Evolutionary conservation across 2,888 invertebrate species (phyloP).

Genomic region (Athetis lepigone): DNA sequence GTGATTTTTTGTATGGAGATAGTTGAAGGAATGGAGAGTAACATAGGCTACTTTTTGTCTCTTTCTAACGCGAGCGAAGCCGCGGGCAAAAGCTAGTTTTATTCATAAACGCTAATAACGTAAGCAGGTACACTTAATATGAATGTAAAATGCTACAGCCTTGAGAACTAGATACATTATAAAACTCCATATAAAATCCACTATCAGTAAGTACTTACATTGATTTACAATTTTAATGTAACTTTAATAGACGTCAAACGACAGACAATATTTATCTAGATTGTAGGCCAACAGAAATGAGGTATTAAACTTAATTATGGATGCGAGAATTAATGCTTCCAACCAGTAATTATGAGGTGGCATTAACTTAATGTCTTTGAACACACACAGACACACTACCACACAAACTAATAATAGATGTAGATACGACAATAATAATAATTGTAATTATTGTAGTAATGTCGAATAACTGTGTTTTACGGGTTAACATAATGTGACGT

Average conservation of each 20-base stretch:
- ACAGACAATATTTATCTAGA: slow-evolving; percentile 88
- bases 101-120: slow-evolving; percentile 45
- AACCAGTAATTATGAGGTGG: slow-evolving; percentile 89
- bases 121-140: slow-evolving; percentile 57
- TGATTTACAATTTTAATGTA: slow-evolving; percentile 83
- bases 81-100: not conserved
- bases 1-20: too few relatives aligned
- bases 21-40: too few relatives aligned
- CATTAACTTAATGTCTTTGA: slow-evolving; percentile 90
- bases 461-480: slow-evolving; percentile 54
- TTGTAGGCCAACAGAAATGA: slow-evolving; percentile 88
- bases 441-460: slow-evolving; percentile 49
- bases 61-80: too few relatives aligned
- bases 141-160: slow-evolving; percentile 60
- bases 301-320: slow-evolving; percentile 90
- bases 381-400: slow-evolving; percentile 66
- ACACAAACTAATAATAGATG: slow-evolving; percentile 46
- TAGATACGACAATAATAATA: slow-evolving; percentile 39
- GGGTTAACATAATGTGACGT: slow-evolving; percentile 43
- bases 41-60: too few relatives aligned
- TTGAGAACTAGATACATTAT: slow-evolving; percentile 61
- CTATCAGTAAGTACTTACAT: slow-evolving; percentile 61
- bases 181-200: slow-evolving; percentile 54
- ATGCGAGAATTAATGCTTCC: slow-evolving; percentile 89
- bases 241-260: slow-evolving; percentile 83